phyloP scores from a whole-genome alignment of 2,888 invertebrate genomes.

The Ectropis crepuscularia region DNA sequence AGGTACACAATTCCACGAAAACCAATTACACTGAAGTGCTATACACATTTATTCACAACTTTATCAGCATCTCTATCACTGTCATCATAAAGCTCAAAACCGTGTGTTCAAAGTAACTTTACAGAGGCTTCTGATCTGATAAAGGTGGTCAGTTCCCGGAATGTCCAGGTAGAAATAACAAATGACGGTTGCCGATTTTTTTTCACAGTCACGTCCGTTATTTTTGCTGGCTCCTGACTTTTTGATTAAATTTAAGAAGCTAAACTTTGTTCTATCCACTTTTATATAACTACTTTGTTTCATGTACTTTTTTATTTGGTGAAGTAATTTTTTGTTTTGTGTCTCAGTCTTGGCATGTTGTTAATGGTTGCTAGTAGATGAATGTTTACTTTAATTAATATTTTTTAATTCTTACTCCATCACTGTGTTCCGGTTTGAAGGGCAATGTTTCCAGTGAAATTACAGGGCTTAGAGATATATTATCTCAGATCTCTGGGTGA shows the following conservation, averaged over 20 bases:
- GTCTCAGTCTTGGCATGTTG: too few relatives aligned
- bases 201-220: conserved; percentile 21
- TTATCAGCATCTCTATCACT: neutral
- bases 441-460: too few relatives aligned
- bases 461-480: too few relatives aligned
- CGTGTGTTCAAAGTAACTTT: neutral
- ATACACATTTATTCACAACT: neutral
- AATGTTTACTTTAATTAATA: too few relatives aligned
- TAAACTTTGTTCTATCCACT: too few relatives aligned
- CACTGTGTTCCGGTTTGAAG: too few relatives aligned
- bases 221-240: conserved; percentile 7
- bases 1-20: conserved; percentile 23
- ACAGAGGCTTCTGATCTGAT: conserved; percentile 22
- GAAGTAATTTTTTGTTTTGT: too few relatives aligned
- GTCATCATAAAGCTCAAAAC: neutral
- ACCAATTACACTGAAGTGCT: conserved; percentile 7
- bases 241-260: neutral
- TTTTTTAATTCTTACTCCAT: too few relatives aligned
- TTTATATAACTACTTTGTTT: too few relatives aligned
- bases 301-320: too few relatives aligned
- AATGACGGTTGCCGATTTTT: conserved; percentile 28
- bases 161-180: conserved; percentile 38
- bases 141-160: conserved; percentile 38
- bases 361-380: too few relatives aligned
- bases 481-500: too few relatives aligned